phyloP scores from a whole-genome alignment of 2,113 vertebrate genomes.

The Hippocampus mohnikei region DNA sequence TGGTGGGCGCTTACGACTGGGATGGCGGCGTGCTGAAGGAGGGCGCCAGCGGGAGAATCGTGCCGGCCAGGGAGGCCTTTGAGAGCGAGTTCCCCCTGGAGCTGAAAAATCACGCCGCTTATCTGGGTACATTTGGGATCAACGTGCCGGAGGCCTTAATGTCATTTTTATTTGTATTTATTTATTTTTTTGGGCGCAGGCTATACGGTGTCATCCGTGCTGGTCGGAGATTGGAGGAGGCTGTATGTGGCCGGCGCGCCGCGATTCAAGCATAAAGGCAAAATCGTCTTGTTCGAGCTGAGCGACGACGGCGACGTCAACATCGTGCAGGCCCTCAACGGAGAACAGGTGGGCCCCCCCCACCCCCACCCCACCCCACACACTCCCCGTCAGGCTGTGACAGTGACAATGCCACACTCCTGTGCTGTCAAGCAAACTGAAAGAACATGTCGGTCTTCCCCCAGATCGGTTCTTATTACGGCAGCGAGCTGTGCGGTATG shows the following conservation, averaged over 20 bases:
- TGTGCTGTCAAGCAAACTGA: slow-evolving; percentile 23
- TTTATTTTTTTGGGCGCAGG: slow-evolving; percentile 73
- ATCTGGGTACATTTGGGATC: slow-evolving; percentile 76
- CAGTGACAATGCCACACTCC: slow-evolving; percentile 38
- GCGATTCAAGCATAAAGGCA: slow-evolving; percentile 93
- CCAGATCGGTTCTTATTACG: slow-evolving; percentile 94
- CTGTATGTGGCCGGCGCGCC: slow-evolving; percentile 88
- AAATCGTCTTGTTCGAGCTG: slow-evolving; percentile 89
- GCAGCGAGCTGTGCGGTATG: slow-evolving; percentile 86
- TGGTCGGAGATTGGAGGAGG: slow-evolving; percentile 70
- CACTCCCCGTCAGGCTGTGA: too few species aligned
- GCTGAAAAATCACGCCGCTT: slow-evolving; percentile 88
- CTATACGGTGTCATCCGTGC: slow-evolving; percentile 87
- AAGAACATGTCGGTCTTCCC: slow-evolving; percentile 14
- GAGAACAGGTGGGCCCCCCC: slow-evolving; percentile 83
- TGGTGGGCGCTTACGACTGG: slow-evolving; percentile 94
- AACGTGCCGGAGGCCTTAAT: background rate
- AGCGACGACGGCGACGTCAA: slow-evolving; percentile 67
- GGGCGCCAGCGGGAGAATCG: slow-evolving; percentile 60
- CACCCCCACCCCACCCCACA: background rate
- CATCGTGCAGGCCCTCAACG: slow-evolving; percentile 82
- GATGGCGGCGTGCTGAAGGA: slow-evolving; percentile 86
- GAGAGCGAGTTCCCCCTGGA: slow-evolving; percentile 83
- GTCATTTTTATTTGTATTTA: too few species aligned
- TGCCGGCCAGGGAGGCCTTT: slow-evolving; percentile 78